Conservation (phyloP, 1,140 invertebrate genomes). For the Dinoponera quadriceps region DNA sequence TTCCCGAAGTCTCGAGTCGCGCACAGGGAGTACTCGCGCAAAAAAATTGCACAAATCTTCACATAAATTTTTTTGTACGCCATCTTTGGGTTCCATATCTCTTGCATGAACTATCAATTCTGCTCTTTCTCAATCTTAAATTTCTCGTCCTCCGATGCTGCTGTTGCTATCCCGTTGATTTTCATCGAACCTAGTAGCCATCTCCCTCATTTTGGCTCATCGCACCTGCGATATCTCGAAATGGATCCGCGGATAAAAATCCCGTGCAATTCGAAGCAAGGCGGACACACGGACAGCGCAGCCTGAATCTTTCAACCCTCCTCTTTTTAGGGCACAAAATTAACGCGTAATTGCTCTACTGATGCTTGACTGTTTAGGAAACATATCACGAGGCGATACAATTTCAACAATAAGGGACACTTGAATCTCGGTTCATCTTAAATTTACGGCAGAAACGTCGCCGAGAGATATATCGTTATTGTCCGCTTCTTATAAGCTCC, state of each 20-base stretch:
- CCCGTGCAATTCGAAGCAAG: constrained; percentile 16
- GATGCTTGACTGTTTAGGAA: background rate
- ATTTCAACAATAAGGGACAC: too few species aligned
- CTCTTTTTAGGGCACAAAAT: constrained; percentile 22
- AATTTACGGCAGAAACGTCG: too few species aligned
- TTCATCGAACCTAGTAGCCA: constrained; percentile 28
- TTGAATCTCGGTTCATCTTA: too few species aligned
- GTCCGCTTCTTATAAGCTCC: too few species aligned
- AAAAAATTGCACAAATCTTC: background rate
- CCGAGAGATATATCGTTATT: too few species aligned
- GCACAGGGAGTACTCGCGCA: too few species aligned
- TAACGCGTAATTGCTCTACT: background rate
- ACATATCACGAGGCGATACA: background rate
- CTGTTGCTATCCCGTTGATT: background rate
- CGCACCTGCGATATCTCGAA: constrained; percentile 37
- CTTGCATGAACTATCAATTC: background rate
- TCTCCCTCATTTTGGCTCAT: constrained; percentile 26
- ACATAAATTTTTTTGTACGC: background rate
- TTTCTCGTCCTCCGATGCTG: background rate
- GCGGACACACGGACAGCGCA: background rate
- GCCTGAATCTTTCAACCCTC: constrained; percentile 29
- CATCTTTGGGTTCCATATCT: background rate
- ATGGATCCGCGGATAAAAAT: constrained; percentile 34
- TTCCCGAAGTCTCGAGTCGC: background rate
- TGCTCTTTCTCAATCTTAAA: background rate